Conservation (phyloP, 1,140 invertebrate genomes). For the Hermetia illucens region DNA sequence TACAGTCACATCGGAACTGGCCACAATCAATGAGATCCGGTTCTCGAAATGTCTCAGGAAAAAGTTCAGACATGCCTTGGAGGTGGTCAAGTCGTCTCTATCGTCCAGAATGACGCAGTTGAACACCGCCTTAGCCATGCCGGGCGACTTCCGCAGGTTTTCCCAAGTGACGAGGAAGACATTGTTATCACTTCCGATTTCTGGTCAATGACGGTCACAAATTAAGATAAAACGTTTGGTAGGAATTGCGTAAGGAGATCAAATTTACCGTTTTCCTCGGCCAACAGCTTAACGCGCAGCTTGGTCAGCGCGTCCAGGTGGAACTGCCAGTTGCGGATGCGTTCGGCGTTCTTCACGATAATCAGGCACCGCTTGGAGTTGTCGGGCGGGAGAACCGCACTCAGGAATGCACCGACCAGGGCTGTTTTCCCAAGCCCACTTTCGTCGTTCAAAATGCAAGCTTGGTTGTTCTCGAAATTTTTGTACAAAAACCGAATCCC, state of each 20-base stretch:
- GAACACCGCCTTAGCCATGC: constrained; percentile 22
- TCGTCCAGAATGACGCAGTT: constrained; percentile 24
- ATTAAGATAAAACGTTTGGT: too few relatives aligned
- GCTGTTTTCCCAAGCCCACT: constrained; percentile 21
- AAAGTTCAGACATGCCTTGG: constrained; percentile 23
- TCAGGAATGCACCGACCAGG: constrained; percentile 14
- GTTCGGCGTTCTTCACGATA: constrained; percentile 23
- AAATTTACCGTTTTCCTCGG: constrained; percentile 13
- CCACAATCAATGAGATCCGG: constrained; percentile 22
- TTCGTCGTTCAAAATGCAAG: constrained; percentile 23
- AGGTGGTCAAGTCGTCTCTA: constrained; percentile 20
- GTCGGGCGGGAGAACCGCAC: constrained; percentile 9
- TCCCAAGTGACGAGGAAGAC: constrained; percentile 25
- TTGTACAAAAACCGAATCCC: constrained; percentile 19
- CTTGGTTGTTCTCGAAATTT: constrained; percentile 17
- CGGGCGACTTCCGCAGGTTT: constrained; percentile 16
- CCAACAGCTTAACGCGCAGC: constrained; percentile 14
- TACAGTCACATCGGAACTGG: constrained; percentile 26
- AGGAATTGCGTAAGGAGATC: too few relatives aligned
- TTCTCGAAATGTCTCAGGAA: constrained; percentile 22
- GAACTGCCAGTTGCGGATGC: constrained; percentile 20
- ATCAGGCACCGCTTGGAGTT: constrained; percentile 16
- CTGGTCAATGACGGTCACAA: too few relatives aligned
- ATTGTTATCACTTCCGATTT: too few relatives aligned
- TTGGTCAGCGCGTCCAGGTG: constrained; percentile 19